Percentiles rank a stretch among this genome's conserved stretches.
Evolutionary conservation across 2,888 invertebrate species (phyloP).

Genomic region (Rutpela maculata): DNA sequence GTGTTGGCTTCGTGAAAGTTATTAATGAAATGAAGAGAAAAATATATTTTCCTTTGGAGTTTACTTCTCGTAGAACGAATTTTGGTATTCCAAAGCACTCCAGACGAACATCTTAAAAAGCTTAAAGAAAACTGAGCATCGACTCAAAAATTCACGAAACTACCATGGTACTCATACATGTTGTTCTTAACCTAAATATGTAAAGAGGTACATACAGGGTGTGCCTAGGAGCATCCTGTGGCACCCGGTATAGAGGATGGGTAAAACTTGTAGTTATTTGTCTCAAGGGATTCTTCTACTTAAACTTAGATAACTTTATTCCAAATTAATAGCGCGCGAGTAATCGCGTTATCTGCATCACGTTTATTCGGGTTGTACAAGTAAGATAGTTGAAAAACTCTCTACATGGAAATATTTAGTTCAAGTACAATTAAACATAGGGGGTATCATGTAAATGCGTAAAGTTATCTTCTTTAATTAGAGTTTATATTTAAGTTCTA

Average conservation of each 20-base stretch:
- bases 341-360: neutral
- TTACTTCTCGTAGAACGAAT: no score
- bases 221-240: no score
- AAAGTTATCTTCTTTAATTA: constrained; percentile 9
- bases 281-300: neutral
- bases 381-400: neutral
- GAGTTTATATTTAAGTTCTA: constrained; percentile 16
- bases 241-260: neutral
- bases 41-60: no score
- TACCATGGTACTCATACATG: no score
- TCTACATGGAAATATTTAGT: neutral
- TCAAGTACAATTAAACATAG: neutral
- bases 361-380: neutral
- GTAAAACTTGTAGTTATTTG: neutral
- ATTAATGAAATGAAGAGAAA: no score
- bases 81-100: no score
- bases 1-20: no score
- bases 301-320: neutral
- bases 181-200: no score
- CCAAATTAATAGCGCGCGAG: neutral
- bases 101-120: no score
- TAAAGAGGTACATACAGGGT: no score
- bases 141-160: no score
- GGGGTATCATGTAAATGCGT: constrained; percentile 1
- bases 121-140: no score